Evolutionary conservation across 1,140 invertebrate genomes (phyloP), one percentile per base, ranked within the genome.

Genomic region (Manduca sexta): DNA sequence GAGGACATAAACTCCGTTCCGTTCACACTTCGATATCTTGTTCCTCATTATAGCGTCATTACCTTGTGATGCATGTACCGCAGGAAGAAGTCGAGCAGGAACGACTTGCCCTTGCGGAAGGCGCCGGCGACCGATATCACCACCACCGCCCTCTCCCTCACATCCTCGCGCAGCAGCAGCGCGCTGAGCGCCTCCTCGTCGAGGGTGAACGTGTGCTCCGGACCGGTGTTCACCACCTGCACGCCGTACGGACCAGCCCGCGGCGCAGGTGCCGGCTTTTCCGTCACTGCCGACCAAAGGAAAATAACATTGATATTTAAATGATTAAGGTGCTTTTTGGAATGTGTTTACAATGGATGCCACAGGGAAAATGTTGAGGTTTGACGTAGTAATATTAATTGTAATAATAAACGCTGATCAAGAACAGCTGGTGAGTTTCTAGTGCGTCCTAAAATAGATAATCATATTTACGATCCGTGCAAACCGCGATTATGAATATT

Each of bases 71-170:
- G 89, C 88, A 96, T 90, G 79, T 97, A 98, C 60, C 96, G 87
- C 1, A 98, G 89, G 73, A 98, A 97, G 85, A 98, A 98, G 84
- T 98, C 94, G 0, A 97, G 87, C 16, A 97, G 86, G 84, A 97
- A 97, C 12, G 94, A 96, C 87, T 97, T 97, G 60, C 98, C 98
- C 87, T 99, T 99, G 4, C 98, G 89, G 83, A 99, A 99, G 13
- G 97, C 97, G 44, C 98, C 98, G 16, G 94, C 94, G 17, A 99
- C 97, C 5, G 97, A 98, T 0, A 99, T 92, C 31, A 99, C 93
- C 26, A 97, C 96, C 2, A 97, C 93, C 60, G 90, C 89, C 50
- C 91, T 83, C 50, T 87, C 86, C 18, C 65, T 60, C 17, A 86
- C 47, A 60, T 84, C 81, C 21, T 91, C 87, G 6, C 52, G 64